These are phyloP conservation scores for Myiothlypis chrysogaster DNA, from an alignment of 2,797 vertebrate species.

Conservation along the genomic window DNA sequence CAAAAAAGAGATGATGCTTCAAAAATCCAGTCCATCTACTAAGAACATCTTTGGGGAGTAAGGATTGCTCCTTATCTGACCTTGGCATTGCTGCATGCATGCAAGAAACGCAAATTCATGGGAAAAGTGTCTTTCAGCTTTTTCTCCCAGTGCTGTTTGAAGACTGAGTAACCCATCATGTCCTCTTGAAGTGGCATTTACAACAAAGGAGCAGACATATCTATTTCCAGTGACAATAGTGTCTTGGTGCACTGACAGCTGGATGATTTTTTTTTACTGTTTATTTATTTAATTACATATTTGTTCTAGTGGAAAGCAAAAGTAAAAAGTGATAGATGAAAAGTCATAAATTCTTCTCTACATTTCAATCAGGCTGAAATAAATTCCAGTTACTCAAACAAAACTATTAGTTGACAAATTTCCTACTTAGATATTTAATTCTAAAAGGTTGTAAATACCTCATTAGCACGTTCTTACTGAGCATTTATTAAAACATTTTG, in stretches of 20 bases:
- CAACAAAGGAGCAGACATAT: background rate
- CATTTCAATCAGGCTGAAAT: background rate
- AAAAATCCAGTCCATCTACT: background rate
- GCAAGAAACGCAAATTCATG: background rate
- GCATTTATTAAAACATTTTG: background rate
- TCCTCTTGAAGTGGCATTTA: background rate
- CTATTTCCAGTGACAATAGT: background rate
- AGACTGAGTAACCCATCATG: background rate
- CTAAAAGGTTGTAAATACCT: background rate
- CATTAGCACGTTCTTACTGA: background rate
- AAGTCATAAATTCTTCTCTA: background rate
- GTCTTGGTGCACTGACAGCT: background rate
- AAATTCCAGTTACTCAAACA: background rate
- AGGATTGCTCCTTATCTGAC: background rate
- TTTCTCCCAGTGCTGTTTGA: background rate
- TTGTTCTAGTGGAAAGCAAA: background rate
- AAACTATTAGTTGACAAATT: background rate
- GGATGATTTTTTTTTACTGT: background rate
- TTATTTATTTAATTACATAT: background rate
- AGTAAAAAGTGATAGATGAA: background rate
- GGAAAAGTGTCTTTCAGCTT: background rate
- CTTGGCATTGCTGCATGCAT: background rate
- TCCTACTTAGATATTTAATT: background rate
- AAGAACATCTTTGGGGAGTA: background rate
- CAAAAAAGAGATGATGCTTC: background rate